phyloP scores from a whole-genome alignment of 2,888 invertebrate species.

The Limnephilus rhombicus region DNA sequence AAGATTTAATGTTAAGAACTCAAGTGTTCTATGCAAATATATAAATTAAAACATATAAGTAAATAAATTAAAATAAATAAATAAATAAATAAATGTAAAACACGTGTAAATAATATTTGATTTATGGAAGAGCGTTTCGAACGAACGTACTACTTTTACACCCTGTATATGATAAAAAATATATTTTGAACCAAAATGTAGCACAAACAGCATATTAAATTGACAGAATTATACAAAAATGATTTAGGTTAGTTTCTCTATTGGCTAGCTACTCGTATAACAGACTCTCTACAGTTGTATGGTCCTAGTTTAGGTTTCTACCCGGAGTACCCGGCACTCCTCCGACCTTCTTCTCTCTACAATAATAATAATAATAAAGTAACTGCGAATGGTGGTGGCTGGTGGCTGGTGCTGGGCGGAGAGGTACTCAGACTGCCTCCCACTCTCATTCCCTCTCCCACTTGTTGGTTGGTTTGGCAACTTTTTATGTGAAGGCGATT shows the following conservation, averaged over 20 bases:
- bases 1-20: no score
- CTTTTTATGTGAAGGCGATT: conserved; percentile 37
- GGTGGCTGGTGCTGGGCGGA: background rate
- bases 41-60: no score
- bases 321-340: background rate
- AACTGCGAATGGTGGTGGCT: conserved; percentile 5
- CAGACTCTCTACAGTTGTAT: background rate
- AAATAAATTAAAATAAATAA: no score
- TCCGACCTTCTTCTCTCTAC: background rate
- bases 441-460: conserved; percentile 20
- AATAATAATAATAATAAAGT: conserved; percentile 19
- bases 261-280: background rate
- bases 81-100: no score
- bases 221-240: no score
- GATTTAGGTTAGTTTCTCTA: background rate
- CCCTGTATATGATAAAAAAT: no score
- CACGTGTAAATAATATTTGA: no score
- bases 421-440: background rate
- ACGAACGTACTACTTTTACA: no score
- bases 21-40: no score
- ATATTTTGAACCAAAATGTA: no score
- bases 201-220: no score
- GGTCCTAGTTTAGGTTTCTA: background rate
- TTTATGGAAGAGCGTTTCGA: no score
- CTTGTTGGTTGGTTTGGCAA: conserved; percentile 24